phyloP scores from a whole-genome alignment of 2,113 vertebrate genomes.

The Plecturocebus donacophilus region DNA sequence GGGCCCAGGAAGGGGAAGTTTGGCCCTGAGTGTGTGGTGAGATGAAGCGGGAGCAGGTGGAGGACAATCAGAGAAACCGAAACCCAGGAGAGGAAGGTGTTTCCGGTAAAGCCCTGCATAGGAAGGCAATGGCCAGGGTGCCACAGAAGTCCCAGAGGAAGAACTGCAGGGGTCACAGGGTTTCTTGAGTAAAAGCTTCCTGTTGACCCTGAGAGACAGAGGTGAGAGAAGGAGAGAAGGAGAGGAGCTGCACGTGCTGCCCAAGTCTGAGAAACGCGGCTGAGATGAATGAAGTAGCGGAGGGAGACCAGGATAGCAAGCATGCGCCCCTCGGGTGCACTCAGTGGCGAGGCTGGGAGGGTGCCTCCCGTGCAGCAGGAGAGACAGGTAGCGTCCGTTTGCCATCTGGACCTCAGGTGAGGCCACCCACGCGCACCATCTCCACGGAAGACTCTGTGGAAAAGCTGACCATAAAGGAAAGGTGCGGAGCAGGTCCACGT shows the following conservation, averaged over 20 bases:
- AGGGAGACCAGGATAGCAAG: too few relatives aligned
- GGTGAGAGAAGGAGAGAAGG: neutral
- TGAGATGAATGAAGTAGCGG: neutral
- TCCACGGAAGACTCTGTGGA: neutral
- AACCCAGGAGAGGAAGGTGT: neutral
- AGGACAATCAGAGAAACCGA: neutral
- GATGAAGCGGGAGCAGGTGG: accelerated
- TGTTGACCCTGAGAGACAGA: neutral
- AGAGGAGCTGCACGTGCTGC: neutral
- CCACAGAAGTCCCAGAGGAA: too few relatives aligned
- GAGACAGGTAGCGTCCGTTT: accelerated
- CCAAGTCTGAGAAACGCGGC: neutral
- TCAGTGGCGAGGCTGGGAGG: neutral
- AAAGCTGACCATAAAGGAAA: too few relatives aligned
- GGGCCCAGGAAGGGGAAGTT: accelerated
- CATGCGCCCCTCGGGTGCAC: neutral
- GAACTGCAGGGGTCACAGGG: too few relatives aligned
- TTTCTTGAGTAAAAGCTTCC: neutral
- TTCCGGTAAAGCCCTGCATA: neutral
- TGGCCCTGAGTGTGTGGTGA: too few relatives aligned
- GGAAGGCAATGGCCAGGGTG: neutral
- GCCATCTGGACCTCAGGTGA: accelerated
- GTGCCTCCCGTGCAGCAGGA: neutral
- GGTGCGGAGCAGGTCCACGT: accelerated
- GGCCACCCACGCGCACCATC: neutral